Evolutionary conservation across 2,888 invertebrate species (phyloP), one percentile per base, ranked within the genome.

Genomic region (Crocallis elinguaria): DNA sequence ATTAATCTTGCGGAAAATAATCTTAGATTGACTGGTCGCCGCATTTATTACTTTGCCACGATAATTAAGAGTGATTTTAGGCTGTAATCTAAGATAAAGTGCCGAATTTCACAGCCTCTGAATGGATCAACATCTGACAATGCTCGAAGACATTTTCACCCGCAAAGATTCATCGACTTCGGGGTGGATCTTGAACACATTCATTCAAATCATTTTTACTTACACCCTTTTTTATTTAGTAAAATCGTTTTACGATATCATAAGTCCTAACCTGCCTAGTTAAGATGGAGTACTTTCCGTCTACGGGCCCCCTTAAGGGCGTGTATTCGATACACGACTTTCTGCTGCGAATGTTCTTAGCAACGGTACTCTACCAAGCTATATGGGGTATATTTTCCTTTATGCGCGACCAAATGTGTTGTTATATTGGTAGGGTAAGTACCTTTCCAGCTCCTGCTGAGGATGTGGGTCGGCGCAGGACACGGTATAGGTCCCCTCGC

Each of bases 221-320:
- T 79, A 67, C 62, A 67, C 74, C 0, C 64, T 85, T 13, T 78
- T 84, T 61, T 81, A 79, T 65, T 67, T 84, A 41, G 76, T 82
- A 7, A 84, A 84, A 63, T 58, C 63, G 1, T 81, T 81, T 49
- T 82, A 76, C 48, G 83, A 83, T 45, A 60, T 76, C 13, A 68
- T 84, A 44, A 73, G 71, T 38, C 76, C 80, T 19, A 75, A 71
- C 17, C 27, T 16, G 16, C 27, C 39, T 7, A 39, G 11, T 12
- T 39, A 12, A 27, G n/a, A n/a, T n/a, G 41, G 32, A 37, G n/a
- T 35, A 17, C 7, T 3, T 48, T 30, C 16, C 36, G 2, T 54
- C 14, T 12, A 11, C 12, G 11, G 33, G 14, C 1, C 7, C 35
- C 13, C 41, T 19, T 19, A 19, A 36, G 0, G 33, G 49, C 3